A percentile compares a stretch with the other conserved stretches of the same genome.
These are phyloP conservation scores for Doryteuthis pealeii DNA, from an alignment of 1,140 invertebrate genomes.

Conservation along the genomic window DNA sequence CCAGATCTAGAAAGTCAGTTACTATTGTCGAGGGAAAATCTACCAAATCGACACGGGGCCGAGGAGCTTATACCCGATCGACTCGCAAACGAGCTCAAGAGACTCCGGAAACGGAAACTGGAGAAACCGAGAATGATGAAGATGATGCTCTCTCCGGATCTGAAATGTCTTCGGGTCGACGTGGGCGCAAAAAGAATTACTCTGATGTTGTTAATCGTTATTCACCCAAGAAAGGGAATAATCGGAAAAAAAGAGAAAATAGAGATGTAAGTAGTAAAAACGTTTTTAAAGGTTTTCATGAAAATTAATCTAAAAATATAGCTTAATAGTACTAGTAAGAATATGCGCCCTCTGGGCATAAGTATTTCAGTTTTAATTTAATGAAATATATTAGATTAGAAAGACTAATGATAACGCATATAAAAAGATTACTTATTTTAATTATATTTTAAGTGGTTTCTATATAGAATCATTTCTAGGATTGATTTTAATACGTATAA, in stretches of 20 bases:
- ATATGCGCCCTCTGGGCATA: too few species aligned
- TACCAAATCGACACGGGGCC: neutral
- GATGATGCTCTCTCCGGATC: neutral
- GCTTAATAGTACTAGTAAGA: too few species aligned
- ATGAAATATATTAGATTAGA: too few species aligned
- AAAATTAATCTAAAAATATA: neutral
- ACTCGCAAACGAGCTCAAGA: neutral
- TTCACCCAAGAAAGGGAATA: conserved; percentile 1
- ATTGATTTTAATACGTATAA: too few species aligned
- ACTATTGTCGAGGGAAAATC: neutral
- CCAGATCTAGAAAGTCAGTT: neutral
- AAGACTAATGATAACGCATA: too few species aligned
- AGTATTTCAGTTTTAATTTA: too few species aligned
- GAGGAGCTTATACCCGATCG: neutral
- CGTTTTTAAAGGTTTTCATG: neutral
- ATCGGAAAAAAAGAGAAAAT: conserved; percentile 9
- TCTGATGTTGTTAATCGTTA: neutral
- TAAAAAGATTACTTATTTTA: too few species aligned
- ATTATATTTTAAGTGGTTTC: too few species aligned
- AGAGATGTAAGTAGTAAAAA: conserved; percentile 9
- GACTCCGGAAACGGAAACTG: neutral
- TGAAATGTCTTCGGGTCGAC: neutral
- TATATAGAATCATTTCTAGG: too few species aligned
- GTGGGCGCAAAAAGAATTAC: neutral
- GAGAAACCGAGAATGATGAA: neutral